A percentile compares a stretch with the other conserved stretches of the same genome.
phyloP scores from a whole-genome alignment of 2,888 invertebrate species.

The Polia nebulosa region DNA sequence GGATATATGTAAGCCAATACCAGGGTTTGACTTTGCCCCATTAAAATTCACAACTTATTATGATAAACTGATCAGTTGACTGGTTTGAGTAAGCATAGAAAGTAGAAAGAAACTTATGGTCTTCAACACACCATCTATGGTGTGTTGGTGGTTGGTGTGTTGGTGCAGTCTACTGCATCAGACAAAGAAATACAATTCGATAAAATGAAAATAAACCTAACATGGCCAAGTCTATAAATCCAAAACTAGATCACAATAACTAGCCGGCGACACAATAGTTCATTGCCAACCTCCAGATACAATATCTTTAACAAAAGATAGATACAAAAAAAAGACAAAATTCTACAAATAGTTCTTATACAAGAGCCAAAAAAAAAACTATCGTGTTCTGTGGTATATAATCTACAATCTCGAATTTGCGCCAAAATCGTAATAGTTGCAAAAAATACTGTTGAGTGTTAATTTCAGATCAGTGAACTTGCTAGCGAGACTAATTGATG shows the following conservation, averaged over 20 bases:
- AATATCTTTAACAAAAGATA: conserved; percentile 21
- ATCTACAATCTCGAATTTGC: conserved; percentile 59
- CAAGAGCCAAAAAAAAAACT: conserved; percentile 11
- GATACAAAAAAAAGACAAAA: background rate
- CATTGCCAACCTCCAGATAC: conserved; percentile 33
- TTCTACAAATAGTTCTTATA: conserved; percentile 42
- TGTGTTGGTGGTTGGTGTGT: too few relatives aligned
- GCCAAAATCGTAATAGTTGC: conserved; percentile 48
- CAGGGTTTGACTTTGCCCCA: too few relatives aligned
- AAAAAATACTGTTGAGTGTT: conserved; percentile 54
- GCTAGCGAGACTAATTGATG: conserved; percentile 63
- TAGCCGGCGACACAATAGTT: conserved; percentile 22
- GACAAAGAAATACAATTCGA: background rate
- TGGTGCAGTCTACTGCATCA: too few relatives aligned
- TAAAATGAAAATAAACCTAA: background rate
- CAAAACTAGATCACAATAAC: conserved; percentile 15
- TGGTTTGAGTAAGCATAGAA: too few relatives aligned
- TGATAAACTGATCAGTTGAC: too few relatives aligned
- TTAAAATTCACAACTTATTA: too few relatives aligned
- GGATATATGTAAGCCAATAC: too few relatives aligned
- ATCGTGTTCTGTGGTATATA: conserved; percentile 36
- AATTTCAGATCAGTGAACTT: conserved; percentile 63
- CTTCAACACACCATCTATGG: too few relatives aligned
- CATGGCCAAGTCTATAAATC: background rate
- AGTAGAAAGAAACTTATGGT: too few relatives aligned